phyloP scores from a whole-genome alignment of 2,113 vertebrate genomes.

The Cyprinus carpio region DNA sequence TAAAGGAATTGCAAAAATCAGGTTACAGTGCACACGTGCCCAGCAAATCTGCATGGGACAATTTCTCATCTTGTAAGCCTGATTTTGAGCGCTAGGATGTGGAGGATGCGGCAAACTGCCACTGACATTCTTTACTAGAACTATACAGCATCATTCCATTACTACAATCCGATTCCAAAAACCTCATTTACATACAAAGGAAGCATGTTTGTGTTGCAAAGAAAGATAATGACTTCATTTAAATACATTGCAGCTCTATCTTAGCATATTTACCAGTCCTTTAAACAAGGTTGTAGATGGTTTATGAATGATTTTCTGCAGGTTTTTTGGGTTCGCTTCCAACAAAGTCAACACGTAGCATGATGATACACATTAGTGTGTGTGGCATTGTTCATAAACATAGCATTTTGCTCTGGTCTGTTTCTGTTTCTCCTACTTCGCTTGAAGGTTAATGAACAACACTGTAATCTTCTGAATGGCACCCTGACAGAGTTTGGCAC shows the following conservation, averaged over 20 bases:
- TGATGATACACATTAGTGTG: neutral
- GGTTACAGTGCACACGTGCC: neutral
- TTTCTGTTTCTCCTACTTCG: neutral
- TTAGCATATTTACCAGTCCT: neutral
- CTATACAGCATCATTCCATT: neutral
- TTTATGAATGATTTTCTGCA: neutral
- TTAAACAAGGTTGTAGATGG: neutral
- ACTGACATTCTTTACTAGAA: neutral
- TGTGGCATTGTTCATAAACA: neutral
- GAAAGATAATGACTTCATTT: neutral
- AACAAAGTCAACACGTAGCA: neutral
- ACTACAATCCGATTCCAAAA: neutral
- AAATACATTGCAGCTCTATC: neutral
- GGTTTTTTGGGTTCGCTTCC: neutral
- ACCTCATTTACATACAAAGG: neutral
- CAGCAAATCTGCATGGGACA: neutral
- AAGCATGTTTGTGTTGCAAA: neutral
- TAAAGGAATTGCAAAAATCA: neutral
- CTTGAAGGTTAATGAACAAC: slow-evolving; percentile 36
- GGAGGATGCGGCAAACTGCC: neutral
- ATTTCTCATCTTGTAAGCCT: neutral
- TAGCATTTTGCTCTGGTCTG: neutral
- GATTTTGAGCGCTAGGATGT: neutral
- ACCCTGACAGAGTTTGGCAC: slow-evolving; percentile 32
- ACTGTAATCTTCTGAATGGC: slow-evolving; percentile 20